phyloP scores from a whole-genome alignment of 1,140 invertebrate species.

The Brachionus sp. region DNA sequence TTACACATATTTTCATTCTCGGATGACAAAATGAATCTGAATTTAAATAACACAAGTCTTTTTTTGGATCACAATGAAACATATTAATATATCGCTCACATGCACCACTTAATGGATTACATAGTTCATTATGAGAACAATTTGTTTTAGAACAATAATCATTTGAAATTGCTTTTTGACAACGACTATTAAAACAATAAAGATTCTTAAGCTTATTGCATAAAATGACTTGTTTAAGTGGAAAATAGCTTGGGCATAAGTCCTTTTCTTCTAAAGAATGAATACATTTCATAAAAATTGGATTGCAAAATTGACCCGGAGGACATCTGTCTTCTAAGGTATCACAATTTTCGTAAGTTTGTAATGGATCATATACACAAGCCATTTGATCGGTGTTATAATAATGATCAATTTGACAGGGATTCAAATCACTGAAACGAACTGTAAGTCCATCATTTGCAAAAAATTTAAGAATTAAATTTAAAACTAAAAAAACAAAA shows the following conservation, averaged over 20 bases:
- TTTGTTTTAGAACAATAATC: not conserved
- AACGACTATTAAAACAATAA: slow-evolving; percentile 8
- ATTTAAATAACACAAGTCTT: not conserved
- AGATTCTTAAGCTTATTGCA: not conserved
- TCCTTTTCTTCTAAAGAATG: not conserved
- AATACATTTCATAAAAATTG: not conserved
- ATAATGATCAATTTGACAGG: not conserved
- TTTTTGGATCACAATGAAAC: not conserved
- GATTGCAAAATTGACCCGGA: not conserved
- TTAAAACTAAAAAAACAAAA: not conserved
- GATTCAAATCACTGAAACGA: not conserved
- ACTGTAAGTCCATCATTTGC: not conserved
- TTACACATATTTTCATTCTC: not conserved
- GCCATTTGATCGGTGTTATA: not conserved
- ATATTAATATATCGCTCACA: not conserved
- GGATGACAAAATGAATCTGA: slow-evolving; percentile 17
- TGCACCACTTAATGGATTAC: not conserved
- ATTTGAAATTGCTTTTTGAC: not conserved
- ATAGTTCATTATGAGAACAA: not conserved
- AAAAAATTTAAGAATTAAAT: not conserved
- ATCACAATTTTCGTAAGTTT: not conserved
- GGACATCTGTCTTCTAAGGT: not conserved
- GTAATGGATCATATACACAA: not conserved
- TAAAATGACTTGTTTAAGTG: not conserved
- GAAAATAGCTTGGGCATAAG: not conserved